phyloP scores from a whole-genome alignment of 2,797 vertebrate species.

The Gorsachius magnificus region DNA sequence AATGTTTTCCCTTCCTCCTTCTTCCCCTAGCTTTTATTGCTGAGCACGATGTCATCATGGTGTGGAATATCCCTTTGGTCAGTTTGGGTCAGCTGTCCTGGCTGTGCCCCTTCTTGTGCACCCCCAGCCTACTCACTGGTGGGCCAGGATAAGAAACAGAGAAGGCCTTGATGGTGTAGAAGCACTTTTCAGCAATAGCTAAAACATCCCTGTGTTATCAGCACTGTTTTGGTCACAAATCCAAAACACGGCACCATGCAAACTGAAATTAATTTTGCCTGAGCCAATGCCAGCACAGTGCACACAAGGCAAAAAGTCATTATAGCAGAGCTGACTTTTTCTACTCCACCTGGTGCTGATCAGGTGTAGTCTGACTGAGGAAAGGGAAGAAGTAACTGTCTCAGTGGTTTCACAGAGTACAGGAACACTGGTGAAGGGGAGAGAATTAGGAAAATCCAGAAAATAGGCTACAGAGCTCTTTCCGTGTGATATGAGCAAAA shows the following conservation, averaged over 20 bases:
- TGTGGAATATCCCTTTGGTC: background rate
- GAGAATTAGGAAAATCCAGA: background rate
- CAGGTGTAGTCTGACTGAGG: background rate
- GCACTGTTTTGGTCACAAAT: background rate
- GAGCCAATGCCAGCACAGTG: background rate
- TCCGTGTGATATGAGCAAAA: background rate
- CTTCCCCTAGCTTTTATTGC: background rate
- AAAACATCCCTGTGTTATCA: background rate
- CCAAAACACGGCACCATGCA: background rate
- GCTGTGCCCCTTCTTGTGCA: background rate
- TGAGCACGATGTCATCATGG: accelerated
- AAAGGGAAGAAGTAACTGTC: background rate
- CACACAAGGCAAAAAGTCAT: background rate
- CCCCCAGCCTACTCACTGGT: background rate
- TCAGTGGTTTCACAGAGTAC: background rate
- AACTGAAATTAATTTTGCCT: background rate
- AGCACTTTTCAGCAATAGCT: background rate
- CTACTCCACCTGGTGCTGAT: background rate
- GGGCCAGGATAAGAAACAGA: background rate
- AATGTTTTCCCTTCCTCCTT: background rate
- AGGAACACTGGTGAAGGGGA: background rate
- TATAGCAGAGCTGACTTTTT: background rate
- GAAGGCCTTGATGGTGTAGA: background rate
- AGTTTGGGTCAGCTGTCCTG: background rate
- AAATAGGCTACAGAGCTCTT: background rate